phyloP scores from a whole-genome alignment of 1,140 invertebrate species.

The Asobara japonica region DNA sequence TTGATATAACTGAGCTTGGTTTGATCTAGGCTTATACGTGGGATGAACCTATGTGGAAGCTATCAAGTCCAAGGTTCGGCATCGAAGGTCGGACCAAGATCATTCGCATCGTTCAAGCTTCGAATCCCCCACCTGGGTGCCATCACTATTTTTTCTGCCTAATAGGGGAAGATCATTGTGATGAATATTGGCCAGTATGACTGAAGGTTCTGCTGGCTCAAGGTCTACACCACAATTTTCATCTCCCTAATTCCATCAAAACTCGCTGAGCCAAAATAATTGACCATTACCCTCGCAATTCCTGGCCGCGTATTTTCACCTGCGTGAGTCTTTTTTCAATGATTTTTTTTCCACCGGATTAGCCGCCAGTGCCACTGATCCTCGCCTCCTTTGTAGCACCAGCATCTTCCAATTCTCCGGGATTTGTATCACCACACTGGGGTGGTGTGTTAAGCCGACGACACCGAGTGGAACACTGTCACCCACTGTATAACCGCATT shows the following conservation, averaged over 20 bases:
- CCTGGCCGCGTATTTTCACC: slow-evolving; percentile 49
- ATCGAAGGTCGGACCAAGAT: too few relatives aligned
- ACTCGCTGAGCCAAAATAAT: background rate
- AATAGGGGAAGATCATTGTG: too few relatives aligned
- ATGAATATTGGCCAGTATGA: too few relatives aligned
- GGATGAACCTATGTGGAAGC: too few relatives aligned
- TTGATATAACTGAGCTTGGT: too few relatives aligned
- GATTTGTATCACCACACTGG: slow-evolving; percentile 65
- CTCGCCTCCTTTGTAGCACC: slow-evolving; percentile 54
- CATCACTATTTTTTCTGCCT: too few relatives aligned
- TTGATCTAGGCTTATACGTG: too few relatives aligned
- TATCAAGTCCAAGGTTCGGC: too few relatives aligned
- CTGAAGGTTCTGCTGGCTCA: too few relatives aligned
- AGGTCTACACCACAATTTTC: too few relatives aligned
- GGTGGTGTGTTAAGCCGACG: slow-evolving; percentile 61
- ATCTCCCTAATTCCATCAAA: background rate
- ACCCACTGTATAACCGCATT: slow-evolving; percentile 30
- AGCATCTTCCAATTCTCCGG: slow-evolving; percentile 64
- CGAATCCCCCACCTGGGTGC: too few relatives aligned
- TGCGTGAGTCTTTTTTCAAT: slow-evolving; percentile 53
- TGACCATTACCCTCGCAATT: background rate
- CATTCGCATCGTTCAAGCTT: too few relatives aligned
- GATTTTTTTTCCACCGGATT: slow-evolving; percentile 50
- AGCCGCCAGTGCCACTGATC: slow-evolving; percentile 43
- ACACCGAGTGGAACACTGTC: slow-evolving; percentile 44